phyloP scores from a whole-genome alignment of 2,888 invertebrate species.

The Aphidius colemani region DNA sequence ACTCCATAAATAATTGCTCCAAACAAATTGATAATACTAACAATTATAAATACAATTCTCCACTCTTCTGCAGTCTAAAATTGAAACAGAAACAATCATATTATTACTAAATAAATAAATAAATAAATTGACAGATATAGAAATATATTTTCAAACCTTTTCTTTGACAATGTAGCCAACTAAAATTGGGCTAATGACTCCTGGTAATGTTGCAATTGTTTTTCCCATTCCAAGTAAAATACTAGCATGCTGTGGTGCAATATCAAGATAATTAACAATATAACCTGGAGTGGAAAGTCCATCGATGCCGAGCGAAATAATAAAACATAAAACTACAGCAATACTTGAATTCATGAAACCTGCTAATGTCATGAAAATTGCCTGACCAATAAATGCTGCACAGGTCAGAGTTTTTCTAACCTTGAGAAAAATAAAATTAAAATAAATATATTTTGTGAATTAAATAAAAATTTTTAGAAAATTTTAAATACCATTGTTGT shows the following conservation, averaged over 20 bases:
- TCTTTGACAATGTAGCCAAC: constrained; percentile 78
- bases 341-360: constrained; percentile 74
- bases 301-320: constrained; percentile 86
- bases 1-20: constrained; percentile 84
- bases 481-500: constrained; percentile 71
- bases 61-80: constrained; percentile 77
- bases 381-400: constrained; percentile 77
- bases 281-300: constrained; percentile 89
- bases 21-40: constrained; percentile 79
- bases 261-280: constrained; percentile 84
- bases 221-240: constrained; percentile 91
- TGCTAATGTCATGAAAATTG: constrained; percentile 83
- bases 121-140: neutral
- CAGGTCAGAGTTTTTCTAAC: constrained; percentile 75
- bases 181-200: constrained; percentile 83
- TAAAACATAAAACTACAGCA: constrained; percentile 77
- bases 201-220: constrained; percentile 88
- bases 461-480: constrained; percentile 1
- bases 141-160: constrained; percentile 62
- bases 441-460: constrained; percentile 5
- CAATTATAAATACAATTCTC: constrained; percentile 84
- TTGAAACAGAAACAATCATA: neutral
- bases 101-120: neutral
- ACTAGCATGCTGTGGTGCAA: constrained; percentile 90
- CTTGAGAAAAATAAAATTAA: constrained; percentile 35